A percentile compares a stretch with the other conserved stretches of the same genome.
phyloP scores from a whole-genome alignment of 2,797 vertebrate genomes.

The Neosilurus hyrtlii region DNA sequence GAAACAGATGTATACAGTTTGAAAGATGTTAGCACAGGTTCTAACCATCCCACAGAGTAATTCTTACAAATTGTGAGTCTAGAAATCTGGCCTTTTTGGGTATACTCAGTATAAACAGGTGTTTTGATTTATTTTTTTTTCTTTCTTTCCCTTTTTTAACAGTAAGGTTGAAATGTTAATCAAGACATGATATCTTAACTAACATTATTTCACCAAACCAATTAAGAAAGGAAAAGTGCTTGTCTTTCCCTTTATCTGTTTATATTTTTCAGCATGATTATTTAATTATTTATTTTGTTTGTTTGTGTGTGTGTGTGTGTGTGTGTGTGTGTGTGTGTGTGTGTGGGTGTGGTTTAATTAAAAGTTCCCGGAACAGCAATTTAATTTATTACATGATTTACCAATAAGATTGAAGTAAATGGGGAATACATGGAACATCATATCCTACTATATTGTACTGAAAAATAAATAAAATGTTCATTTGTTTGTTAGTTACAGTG shows the following conservation, averaged over 20 bases:
- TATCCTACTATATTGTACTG: background rate
- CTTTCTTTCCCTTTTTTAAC: background rate
- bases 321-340: too few species aligned
- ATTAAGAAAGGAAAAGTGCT: background rate
- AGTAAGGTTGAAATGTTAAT: constrained; percentile 58
- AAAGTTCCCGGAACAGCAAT: background rate
- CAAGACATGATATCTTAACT: constrained; percentile 66
- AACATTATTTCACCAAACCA: constrained; percentile 1
- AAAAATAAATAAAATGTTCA: background rate
- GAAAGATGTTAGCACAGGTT: background rate
- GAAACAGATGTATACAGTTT: background rate
- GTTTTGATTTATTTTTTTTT: too few species aligned
- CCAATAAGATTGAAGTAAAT: background rate
- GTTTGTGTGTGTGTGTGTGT: too few species aligned
- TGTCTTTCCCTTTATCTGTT: background rate
- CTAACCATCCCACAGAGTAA: background rate
- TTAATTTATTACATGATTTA: background rate
- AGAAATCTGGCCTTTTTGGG: background rate
- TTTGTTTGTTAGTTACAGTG: background rate
- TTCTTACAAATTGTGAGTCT: constrained; percentile 17
- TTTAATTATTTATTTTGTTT: too few species aligned
- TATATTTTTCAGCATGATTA: background rate
- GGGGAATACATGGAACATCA: background rate
- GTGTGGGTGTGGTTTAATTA: background rate
- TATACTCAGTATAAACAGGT: background rate